These are phyloP conservation scores for Heliconius hermathena DNA, from an alignment of 1,140 invertebrate species.

Conservation along the genomic window DNA sequence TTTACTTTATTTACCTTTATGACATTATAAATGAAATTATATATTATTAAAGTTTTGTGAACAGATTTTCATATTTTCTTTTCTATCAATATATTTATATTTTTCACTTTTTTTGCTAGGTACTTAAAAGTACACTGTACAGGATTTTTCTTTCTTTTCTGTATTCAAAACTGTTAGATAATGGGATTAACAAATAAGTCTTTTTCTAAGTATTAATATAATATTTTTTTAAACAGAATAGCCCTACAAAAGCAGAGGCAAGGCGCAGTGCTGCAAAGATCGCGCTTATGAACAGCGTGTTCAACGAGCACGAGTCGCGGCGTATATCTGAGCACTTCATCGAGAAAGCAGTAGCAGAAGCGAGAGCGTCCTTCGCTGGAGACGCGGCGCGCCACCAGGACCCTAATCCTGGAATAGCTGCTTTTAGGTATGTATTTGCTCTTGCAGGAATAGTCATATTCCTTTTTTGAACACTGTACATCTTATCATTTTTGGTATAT, in stretches of 20 bases:
- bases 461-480: too few species aligned
- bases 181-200: background rate
- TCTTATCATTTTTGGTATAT: too few species aligned
- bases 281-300: constrained; percentile 97
- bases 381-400: constrained; percentile 89
- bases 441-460: too few species aligned
- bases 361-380: constrained; percentile 86
- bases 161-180: background rate
- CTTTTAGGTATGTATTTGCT: constrained; percentile 85
- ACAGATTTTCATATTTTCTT: background rate
- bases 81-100: too few species aligned
- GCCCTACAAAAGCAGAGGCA: constrained; percentile 96
- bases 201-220: background rate
- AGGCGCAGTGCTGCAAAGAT: constrained; percentile 96
- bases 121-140: too few species aligned
- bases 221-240: constrained; percentile 85
- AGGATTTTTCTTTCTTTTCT: background rate
- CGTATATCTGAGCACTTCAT: constrained; percentile 97
- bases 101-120: too few species aligned
- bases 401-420: constrained; percentile 93
- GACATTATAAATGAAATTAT: too few species aligned
- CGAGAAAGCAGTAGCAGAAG: constrained; percentile 95
- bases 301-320: constrained; percentile 96
- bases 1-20: background rate
- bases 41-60: background rate